Evolutionary conservation across 2,888 invertebrate genomes (phyloP).

Genomic region (Glyphotaelius pellucidus): DNA sequence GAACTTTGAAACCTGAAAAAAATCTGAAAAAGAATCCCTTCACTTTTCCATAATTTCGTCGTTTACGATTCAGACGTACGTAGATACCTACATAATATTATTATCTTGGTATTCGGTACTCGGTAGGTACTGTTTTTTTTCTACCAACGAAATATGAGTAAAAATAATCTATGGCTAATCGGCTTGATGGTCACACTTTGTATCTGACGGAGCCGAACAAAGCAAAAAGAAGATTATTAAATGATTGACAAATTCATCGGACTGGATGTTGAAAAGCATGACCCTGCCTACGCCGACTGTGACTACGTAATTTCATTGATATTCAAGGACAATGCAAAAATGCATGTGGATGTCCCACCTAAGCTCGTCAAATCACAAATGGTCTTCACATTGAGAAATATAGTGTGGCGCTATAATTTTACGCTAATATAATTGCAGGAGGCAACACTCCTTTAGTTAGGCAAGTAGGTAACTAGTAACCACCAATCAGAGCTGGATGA

Average conservation of each 20-base stretch:
- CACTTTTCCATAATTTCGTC: too few relatives aligned
- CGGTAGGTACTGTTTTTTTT: neutral
- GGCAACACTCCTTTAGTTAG: neutral
- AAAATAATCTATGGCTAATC: neutral
- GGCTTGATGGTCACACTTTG: neutral
- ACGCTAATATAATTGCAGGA: neutral
- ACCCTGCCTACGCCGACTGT: neutral
- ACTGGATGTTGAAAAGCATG: neutral
- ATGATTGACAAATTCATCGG: neutral
- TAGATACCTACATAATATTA: neutral
- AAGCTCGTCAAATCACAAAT: neutral
- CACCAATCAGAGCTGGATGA: neutral
- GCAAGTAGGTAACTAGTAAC: neutral
- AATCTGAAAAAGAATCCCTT: too few relatives aligned
- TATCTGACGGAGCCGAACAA: neutral
- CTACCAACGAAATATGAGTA: neutral
- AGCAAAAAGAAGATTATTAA: neutral
- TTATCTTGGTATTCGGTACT: too few relatives aligned
- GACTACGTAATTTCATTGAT: neutral
- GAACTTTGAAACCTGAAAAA: too few relatives aligned
- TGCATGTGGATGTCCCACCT: neutral
- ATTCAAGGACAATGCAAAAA: neutral
- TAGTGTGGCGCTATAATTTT: neutral
- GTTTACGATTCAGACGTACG: neutral
- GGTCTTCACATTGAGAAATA: neutral